phyloP scores from a whole-genome alignment of 2,113 vertebrate genomes.

The Leptobrachium leishanense region DNA sequence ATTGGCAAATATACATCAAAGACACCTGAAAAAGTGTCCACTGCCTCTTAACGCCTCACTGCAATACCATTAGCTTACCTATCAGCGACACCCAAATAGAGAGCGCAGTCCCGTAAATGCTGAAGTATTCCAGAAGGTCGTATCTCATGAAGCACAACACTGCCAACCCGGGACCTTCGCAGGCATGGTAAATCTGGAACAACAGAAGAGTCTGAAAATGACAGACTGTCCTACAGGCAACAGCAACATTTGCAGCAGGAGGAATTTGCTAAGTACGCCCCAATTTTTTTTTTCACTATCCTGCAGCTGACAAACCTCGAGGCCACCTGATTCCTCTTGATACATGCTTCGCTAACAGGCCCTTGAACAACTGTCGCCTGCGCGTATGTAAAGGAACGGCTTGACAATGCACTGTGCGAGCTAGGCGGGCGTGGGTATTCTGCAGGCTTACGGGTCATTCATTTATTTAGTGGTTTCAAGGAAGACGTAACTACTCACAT shows the following conservation, averaged over 20 bases:
- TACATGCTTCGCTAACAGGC: background rate
- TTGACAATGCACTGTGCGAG: too few species aligned
- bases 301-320: slow-evolving; percentile 4
- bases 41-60: too few species aligned
- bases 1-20: too few species aligned
- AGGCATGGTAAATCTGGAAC: slow-evolving; percentile 78
- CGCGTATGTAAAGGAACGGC: background rate
- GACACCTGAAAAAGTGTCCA: too few species aligned
- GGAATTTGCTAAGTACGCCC: background rate
- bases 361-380: slow-evolving; percentile 4
- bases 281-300: background rate
- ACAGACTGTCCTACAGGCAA: background rate
- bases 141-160: slow-evolving; percentile 89
- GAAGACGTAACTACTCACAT: too few species aligned
- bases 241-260: background rate
- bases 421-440: too few species aligned
- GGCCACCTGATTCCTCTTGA: background rate
- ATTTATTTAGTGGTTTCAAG: too few species aligned
- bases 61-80: slow-evolving; percentile 66
- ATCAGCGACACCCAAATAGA: slow-evolving; percentile 97
- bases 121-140: slow-evolving; percentile 92
- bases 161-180: slow-evolving; percentile 81
- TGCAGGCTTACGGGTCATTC: too few species aligned
- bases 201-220: slow-evolving; percentile 2
- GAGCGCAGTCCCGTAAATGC: slow-evolving; percentile 85